A percentile compares a stretch with the other conserved stretches of the same genome.
Conservation (phyloP, 2,113 vertebrate genomes). For the Sturnira hondurensis region DNA sequence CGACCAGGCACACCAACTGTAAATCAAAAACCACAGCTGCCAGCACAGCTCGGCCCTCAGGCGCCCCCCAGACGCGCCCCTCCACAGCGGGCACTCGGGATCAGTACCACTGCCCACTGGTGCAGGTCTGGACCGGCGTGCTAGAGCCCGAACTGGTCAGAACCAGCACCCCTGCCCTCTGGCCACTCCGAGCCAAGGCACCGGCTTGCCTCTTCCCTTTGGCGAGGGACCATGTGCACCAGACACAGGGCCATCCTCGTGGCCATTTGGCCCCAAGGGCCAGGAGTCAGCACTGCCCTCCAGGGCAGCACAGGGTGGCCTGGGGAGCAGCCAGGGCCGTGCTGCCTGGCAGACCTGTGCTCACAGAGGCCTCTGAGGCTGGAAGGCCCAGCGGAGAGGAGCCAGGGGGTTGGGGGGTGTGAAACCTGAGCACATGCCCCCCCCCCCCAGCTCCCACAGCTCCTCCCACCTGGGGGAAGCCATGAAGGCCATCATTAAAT, state of each 20-base stretch:
- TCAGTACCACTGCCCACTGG: fast-evolving
- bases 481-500: no score
- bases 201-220: not conserved
- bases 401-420: no score
- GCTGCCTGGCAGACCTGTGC: not conserved
- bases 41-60: fast-evolving
- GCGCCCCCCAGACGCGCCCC: not conserved
- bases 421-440: no score
- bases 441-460: no score
- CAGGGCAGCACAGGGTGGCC: no score
- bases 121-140: fast-evolving
- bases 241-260: not conserved
- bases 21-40: not conserved
- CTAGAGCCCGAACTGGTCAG: no score
- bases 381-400: not conserved
- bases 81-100: no score
- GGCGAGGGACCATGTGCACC: not conserved
- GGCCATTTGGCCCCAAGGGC: no score
- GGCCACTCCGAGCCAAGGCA: not conserved
- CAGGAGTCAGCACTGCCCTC: not conserved
- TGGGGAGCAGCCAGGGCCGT: no score
- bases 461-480: no score
- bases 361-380: not conserved
- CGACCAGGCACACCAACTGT: constrained; percentile 63
- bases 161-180: not conserved